Conservation (phyloP, 2,888 invertebrate species). For the Strigamia transsilvanica region DNA sequence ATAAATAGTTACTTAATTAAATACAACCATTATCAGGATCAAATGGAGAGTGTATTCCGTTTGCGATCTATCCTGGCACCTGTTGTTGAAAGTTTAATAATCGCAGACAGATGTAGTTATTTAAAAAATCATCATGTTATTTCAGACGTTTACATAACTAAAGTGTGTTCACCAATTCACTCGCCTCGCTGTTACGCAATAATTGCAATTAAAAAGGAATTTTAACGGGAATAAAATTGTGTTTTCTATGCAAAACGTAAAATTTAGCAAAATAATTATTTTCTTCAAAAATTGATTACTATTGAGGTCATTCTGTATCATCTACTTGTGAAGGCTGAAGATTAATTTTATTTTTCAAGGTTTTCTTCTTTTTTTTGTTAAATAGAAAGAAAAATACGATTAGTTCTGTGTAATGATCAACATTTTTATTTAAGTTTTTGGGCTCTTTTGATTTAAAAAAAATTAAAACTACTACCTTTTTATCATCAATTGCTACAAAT, state of each 20-base stretch:
- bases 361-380: neutral
- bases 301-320: too few relatives aligned
- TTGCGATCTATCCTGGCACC: conserved; percentile 4
- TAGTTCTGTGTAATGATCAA: conserved; percentile 33
- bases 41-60: neutral
- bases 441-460: conserved; percentile 34
- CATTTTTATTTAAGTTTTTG: conserved; percentile 38
- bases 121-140: neutral
- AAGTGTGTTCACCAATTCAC: neutral
- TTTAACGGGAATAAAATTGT: too few relatives aligned
- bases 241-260: too few relatives aligned
- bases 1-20: neutral
- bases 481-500: conserved; percentile 38
- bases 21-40: neutral
- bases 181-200: neutral
- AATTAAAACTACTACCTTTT: conserved; percentile 13
- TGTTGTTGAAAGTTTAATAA: conserved; percentile 8
- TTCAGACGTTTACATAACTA: neutral
- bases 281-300: too few relatives aligned
- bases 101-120: neutral
- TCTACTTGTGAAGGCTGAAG: too few relatives aligned
- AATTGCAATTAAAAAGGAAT: neutral
- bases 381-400: neutral
- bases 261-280: too few relatives aligned
- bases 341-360: too few relatives aligned